Evolutionary conservation across 2,888 invertebrate genomes (phyloP), one percentile per base, ranked within the genome.

Genomic region (Polia nebulosa): DNA sequence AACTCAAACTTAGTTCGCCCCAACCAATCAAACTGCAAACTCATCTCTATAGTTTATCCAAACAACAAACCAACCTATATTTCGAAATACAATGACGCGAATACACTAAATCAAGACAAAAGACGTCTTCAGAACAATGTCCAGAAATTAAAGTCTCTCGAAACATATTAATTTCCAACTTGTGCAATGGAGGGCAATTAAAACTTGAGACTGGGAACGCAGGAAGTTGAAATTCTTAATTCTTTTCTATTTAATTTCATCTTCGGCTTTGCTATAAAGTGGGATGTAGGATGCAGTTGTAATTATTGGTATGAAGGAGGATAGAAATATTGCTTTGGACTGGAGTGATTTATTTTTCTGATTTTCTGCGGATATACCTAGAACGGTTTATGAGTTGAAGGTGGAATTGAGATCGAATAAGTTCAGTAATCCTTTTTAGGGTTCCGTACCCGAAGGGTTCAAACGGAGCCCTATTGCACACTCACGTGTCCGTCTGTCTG

Each of bases 111-210:
- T 84, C 81, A 82, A 79, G 80, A 81, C 80, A 80, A 78, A 76
- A 76, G 76, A 76, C 80, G 74, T 82, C 77, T 78, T 79, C 78
- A 75, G 83, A 86, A 87, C 85, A 88, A 84, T 88, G 87, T 88
- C 85, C 83, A 85, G 85, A 89, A 80, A 88, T 86, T 85, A 88
- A 89, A 88, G 86, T 87, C 85, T 82, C 84, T 84, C 82, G 86
- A 87, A 89, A 90, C 90, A 92, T 93, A 93, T 92, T 93, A 93
- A 93, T 94, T 91, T 93, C 90, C 88, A 92, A 91, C 87, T 92
- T 86, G 86, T 88, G 88, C 90, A 89, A 91, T 90, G 88, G 90
- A 89, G 88, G 91, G 89, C 92, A 94, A 94, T 94, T 93, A 92
- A 92, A 94, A 94, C 90, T 94, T 93, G 74, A 79, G 82, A 85